Base-by-base conservation (phyloP, 2,888 invertebrate species). In the Trichopoda pennipes region DNA sequence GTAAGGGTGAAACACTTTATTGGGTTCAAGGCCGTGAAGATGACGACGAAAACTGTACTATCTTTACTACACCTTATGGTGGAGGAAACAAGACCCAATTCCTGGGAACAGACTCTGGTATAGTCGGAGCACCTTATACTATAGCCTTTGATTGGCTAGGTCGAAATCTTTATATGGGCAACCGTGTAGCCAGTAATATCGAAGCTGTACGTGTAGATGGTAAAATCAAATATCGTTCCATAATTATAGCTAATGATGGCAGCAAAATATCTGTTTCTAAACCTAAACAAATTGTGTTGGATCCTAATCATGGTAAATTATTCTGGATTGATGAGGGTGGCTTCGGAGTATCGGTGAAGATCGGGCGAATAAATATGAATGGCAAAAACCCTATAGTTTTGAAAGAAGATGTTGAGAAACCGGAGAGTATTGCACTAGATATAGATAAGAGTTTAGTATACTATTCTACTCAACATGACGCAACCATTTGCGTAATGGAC, bases 301-400 rank as follows among this genome's bases (percentile, higher is more conserved):
- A 99, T 92, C 98, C 99, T 0, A 93, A 94, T n/a, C 96, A 96
- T 86, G 99, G 99, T 38, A 95, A 96, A 92, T 91, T 98, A 35
- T 99, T 97, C 92, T 99, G 99, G 99, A 94, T 98, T 12, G 99
- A 99, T 88, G 96, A 97, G 85, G 99, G 99, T 12, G 98, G 97
- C 10, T 95, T 93, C 81, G 97, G 97, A 2, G 96, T 98, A 0
- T 96, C 97, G 0, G 93, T 95, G 0, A 99, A 99, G 91, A 95
- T 99, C 38, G 96, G 94, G 0, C 95, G 95, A 86, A 97, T 97
- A 0, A 96, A 97, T 88, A 97, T 99, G 97, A 98, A 98, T 89
- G 99, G 99, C 0, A 93, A 94, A 16, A 94, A 95, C 86, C 93
- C 98, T 0, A 90, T 94, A 0, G 93, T 97, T 4, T 90, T 99